phyloP scores from a whole-genome alignment of 2,113 vertebrate species.

The Phyllopteryx taeniolatus region DNA sequence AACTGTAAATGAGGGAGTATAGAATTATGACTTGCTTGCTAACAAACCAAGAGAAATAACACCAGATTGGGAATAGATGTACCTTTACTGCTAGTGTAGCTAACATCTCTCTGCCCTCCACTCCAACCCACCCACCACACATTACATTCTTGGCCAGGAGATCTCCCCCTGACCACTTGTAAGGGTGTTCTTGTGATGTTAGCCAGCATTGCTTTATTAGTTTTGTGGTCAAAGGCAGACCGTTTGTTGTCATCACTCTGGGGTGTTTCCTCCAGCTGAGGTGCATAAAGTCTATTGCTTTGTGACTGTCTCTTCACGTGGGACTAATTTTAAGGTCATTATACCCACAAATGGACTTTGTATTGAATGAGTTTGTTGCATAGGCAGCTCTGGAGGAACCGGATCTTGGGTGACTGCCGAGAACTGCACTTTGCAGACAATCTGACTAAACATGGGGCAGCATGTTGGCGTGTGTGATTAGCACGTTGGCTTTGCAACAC shows the following conservation, averaged over 20 bases:
- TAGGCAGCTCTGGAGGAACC: slow-evolving; percentile 13
- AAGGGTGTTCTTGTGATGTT: slow-evolving; percentile 59
- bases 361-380: slow-evolving; percentile 35
- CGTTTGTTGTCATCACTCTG: slow-evolving; percentile 68
- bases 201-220: slow-evolving; percentile 61
- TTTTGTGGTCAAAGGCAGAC: slow-evolving; percentile 53
- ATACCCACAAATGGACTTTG: slow-evolving; percentile 52
- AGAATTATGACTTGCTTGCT: neutral
- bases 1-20: no score
- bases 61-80: neutral
- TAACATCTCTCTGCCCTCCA: neutral
- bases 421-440: slow-evolving; percentile 24
- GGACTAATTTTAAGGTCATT: slow-evolving; percentile 50
- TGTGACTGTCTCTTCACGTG: slow-evolving; percentile 68
- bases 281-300: slow-evolving; percentile 60
- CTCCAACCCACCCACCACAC: neutral
- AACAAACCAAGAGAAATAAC: neutral
- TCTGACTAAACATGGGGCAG: slow-evolving; percentile 32
- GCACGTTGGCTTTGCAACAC: neutral
- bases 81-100: neutral
- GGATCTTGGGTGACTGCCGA: slow-evolving; percentile 36
- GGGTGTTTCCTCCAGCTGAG: slow-evolving; percentile 72
- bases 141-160: slow-evolving; percentile 23
- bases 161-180: slow-evolving; percentile 30
- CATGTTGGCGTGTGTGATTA: neutral